These are phyloP conservation scores for Orthonyx spaldingii DNA, from an alignment of 2,113 vertebrate species.

Conservation along the genomic window DNA sequence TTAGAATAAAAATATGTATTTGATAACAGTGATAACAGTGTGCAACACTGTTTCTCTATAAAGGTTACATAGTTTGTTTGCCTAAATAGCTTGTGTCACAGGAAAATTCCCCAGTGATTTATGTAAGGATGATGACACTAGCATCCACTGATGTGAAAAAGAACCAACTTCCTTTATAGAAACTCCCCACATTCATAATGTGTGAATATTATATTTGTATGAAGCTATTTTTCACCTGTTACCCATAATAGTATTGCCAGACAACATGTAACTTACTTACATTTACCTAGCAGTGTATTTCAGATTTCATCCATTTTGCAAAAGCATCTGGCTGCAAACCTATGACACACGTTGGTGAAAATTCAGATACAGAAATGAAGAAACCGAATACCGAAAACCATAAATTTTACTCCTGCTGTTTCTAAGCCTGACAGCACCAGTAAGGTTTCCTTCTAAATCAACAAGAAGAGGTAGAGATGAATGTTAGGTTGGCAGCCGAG, in stretches of 20 bases:
- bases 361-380: background rate
- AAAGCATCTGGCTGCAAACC: slow-evolving; percentile 17
- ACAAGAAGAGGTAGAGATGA: background rate
- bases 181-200: background rate
- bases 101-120: background rate
- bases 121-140: background rate
- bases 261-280: background rate
- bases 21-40: background rate
- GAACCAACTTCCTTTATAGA: background rate
- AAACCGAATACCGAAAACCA: background rate
- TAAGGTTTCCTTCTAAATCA: background rate
- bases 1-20: background rate
- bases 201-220: background rate
- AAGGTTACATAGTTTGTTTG: background rate
- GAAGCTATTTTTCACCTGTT: slow-evolving; percentile 29
- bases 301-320: slow-evolving; percentile 49
- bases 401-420: background rate
- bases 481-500: background rate
- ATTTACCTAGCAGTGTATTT: background rate
- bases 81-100: background rate
- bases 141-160: background rate
- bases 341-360: background rate
- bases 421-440: background rate
- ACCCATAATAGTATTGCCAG: background rate
- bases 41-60: background rate